Conservation (phyloP, 2,113 vertebrate species). For the Chunga burmeisteri region DNA sequence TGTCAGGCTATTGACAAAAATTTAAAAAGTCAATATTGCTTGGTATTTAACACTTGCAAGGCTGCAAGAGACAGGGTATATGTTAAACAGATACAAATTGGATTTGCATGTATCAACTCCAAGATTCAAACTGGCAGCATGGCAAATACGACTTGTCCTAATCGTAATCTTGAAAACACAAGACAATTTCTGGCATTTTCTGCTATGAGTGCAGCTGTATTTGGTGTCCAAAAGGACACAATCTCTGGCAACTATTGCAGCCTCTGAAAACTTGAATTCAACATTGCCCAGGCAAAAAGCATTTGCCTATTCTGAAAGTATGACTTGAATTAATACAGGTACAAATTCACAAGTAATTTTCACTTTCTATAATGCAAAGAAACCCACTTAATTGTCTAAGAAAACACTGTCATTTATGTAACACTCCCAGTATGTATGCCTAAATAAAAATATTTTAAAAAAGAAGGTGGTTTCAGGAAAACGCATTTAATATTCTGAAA, state of each 20-base stretch:
- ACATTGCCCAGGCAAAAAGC: background rate
- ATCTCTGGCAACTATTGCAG: background rate
- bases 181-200: background rate
- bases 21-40: background rate
- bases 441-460: background rate
- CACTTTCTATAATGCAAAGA: background rate
- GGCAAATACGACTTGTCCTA: background rate
- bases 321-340: background rate
- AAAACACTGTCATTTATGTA: background rate
- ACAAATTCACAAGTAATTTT: background rate
- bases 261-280: background rate
- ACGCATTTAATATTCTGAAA: background rate
- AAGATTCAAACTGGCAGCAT: background rate
- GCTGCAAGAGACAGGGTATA: background rate
- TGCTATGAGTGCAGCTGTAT: background rate
- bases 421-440: background rate
- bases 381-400: background rate
- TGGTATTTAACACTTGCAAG: background rate
- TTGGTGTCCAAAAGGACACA: background rate
- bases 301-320: background rate
- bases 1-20: background rate
- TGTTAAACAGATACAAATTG: background rate
- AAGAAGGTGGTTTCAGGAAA: background rate
- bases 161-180: background rate
- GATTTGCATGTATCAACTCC: background rate